Conservation (phyloP, 2,888 invertebrate species). For the Hydroisotoma schaefferi region DNA sequence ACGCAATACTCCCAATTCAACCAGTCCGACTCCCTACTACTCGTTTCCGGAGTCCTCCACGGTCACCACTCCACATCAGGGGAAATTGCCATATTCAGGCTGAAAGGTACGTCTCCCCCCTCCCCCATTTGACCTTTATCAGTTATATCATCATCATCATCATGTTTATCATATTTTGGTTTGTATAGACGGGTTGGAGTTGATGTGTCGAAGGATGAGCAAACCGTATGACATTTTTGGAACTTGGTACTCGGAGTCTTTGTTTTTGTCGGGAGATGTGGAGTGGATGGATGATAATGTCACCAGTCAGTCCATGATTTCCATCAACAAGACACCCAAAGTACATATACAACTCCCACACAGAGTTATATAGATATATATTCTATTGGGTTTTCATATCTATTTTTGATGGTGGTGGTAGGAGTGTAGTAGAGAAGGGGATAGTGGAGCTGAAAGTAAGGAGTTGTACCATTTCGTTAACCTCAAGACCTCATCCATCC, state of each 20-base stretch:
- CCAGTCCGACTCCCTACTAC: slow-evolving; percentile 69
- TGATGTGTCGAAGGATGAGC: slow-evolving; percentile 63
- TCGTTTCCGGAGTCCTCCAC: slow-evolving; percentile 81
- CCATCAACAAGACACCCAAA: slow-evolving; percentile 78
- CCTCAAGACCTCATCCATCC: slow-evolving; percentile 72
- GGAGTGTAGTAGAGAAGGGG: too few relatives aligned
- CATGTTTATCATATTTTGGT: too few relatives aligned
- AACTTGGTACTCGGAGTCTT: slow-evolving; percentile 78
- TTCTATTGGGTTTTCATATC: too few relatives aligned
- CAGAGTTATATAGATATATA: too few relatives aligned
- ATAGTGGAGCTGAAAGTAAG: slow-evolving; percentile 71
- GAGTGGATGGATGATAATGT: slow-evolving; percentile 73
- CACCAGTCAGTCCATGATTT: slow-evolving; percentile 69
- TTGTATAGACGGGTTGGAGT: slow-evolving; percentile 64
- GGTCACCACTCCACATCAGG: slow-evolving; percentile 75
- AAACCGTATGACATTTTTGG: slow-evolving; percentile 85
- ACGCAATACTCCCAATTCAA: slow-evolving; percentile 84
- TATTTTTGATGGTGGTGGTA: too few relatives aligned
- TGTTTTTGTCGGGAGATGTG: slow-evolving; percentile 75
- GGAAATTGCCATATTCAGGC: slow-evolving; percentile 80
- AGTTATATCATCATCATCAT: not conserved
- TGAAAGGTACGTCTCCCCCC: slow-evolving; percentile 59
- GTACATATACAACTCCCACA: slow-evolving; percentile 18
- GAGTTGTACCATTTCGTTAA: slow-evolving; percentile 70
- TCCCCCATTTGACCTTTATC: not conserved